A percentile compares a stretch with the other conserved stretches of the same genome.
These are phyloP conservation scores for Heterotilapia buettikoferi DNA, from an alignment of 2,113 vertebrate genomes.

Conservation along the genomic window DNA sequence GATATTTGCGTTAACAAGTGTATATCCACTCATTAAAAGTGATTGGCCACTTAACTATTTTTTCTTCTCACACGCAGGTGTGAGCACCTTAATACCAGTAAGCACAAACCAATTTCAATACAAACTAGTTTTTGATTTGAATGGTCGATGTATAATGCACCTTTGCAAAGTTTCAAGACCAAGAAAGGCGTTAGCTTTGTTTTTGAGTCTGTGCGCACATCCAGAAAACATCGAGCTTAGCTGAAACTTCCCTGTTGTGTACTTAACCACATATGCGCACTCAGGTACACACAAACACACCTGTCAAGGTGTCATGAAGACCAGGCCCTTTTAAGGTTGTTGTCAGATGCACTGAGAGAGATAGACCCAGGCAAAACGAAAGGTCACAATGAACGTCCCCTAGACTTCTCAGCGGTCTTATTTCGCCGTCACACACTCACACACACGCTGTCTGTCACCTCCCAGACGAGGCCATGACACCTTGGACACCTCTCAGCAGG, in stretches of 20 bases:
- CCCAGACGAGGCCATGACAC: constrained; percentile 54
- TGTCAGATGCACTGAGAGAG: constrained; percentile 51
- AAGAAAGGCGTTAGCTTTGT: neutral
- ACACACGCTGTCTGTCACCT: constrained; percentile 60
- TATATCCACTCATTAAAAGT: neutral
- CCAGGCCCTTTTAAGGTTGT: constrained; percentile 43
- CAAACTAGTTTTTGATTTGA: neutral
- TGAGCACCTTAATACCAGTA: neutral
- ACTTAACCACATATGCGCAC: neutral
- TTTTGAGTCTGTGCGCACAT: neutral
- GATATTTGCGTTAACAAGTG: neutral
- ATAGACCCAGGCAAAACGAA: constrained; percentile 37
- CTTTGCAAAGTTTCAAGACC: neutral
- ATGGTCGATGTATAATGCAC: neutral
- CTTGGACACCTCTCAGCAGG: constrained; percentile 49
- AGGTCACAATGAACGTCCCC: constrained; percentile 56
- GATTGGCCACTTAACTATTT: neutral
- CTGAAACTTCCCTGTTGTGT: neutral
- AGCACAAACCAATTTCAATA: neutral
- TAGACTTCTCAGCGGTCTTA: constrained; percentile 48
- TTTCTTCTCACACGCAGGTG: neutral
- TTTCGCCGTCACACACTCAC: constrained; percentile 56
- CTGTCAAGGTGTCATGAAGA: constrained; percentile 32
- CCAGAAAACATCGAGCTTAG: neutral
- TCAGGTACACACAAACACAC: neutral